Evolutionary conservation across 2,797 vertebrate genomes (phyloP).

Genomic region (Acrossocheilus fasciatus): DNA sequence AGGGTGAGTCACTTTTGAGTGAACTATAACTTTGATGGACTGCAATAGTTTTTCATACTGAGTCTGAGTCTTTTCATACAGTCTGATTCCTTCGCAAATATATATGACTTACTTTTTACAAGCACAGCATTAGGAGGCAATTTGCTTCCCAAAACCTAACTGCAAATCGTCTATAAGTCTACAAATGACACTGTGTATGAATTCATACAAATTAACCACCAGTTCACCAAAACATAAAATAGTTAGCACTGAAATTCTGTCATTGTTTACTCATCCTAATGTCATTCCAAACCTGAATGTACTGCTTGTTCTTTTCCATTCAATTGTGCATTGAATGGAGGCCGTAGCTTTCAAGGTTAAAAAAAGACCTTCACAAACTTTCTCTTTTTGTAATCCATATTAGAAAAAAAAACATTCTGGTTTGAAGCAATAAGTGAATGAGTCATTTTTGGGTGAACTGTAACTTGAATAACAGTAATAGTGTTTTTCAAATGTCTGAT

Average conservation of each 20-base stretch:
- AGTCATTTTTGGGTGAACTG: background rate
- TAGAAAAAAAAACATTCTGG: background rate
- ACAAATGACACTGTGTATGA: background rate
- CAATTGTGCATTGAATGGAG: background rate
- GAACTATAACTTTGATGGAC: background rate
- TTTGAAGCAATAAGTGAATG: background rate
- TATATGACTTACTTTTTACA: background rate
- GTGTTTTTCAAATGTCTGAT: constrained; percentile 11
- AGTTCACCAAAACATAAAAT: background rate
- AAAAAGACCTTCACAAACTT: background rate
- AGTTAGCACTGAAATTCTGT: background rate
- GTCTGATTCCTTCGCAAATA: background rate
- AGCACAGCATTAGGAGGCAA: background rate
- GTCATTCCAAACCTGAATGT: background rate
- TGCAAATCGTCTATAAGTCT: background rate
- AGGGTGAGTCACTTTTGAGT: background rate
- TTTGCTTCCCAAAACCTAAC: background rate
- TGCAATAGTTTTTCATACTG: background rate
- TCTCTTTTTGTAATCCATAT: background rate
- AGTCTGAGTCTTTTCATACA: background rate
- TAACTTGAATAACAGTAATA: background rate
- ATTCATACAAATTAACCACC: background rate
- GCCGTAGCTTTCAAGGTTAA: background rate
- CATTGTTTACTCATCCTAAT: background rate
- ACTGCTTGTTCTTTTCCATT: background rate